Percentiles rank a stretch among this genome's conserved stretches.
phyloP scores from a whole-genome alignment of 2,113 vertebrate genomes.

The Pachycephala philippinensis region DNA sequence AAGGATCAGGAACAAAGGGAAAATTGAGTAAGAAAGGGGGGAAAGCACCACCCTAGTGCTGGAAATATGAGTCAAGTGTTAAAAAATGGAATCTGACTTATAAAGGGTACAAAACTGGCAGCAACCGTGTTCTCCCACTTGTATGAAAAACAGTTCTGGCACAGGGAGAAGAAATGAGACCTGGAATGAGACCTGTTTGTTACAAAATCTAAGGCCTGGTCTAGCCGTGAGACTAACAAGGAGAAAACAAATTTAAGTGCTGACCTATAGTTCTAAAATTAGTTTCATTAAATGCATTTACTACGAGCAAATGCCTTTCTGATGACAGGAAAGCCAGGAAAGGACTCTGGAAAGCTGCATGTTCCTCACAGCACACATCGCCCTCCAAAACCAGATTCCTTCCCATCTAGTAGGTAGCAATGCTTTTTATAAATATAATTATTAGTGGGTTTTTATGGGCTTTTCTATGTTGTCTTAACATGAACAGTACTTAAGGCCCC shows the following conservation, averaged over 20 bases:
- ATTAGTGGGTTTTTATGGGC: rapidly evolving
- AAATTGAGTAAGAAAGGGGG: not conserved
- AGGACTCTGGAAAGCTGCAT: not conserved
- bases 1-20: not conserved
- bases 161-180: not conserved
- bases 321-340: not conserved
- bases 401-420: not conserved
- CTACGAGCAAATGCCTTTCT: constrained; percentile 18
- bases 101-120: not conserved
- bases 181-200: not conserved
- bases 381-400: not conserved
- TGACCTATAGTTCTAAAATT: constrained; percentile 21
- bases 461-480: not conserved
- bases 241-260: not conserved
- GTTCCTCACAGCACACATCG: not conserved
- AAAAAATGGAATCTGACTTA: not conserved
- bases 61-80: not conserved
- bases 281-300: not conserved
- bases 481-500: not conserved
- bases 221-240: not conserved
- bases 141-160: not conserved
- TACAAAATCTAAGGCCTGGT: not conserved
- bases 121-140: not conserved
- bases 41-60: not conserved
- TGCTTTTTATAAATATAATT: not conserved